Evolutionary conservation across 2,888 invertebrate genomes (phyloP).

Genomic region (Aspidapion aeneum): DNA sequence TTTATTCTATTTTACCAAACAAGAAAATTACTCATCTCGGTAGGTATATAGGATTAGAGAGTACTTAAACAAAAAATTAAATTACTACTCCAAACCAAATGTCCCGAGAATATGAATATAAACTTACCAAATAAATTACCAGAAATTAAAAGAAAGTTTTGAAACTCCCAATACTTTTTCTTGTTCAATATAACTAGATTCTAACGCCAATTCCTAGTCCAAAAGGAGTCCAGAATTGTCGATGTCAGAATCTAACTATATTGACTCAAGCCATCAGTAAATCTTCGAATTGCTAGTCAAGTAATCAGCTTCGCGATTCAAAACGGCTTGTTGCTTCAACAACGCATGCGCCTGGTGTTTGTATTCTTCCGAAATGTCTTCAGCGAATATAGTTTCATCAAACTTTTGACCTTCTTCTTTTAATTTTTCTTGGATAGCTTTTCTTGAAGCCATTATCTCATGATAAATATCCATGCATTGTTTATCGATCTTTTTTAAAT

Average conservation of each 20-base stretch:
- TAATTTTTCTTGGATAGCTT: slow-evolving; percentile 59
- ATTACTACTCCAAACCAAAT: too few species aligned
- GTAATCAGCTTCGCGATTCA: slow-evolving; percentile 32
- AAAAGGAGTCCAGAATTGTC: too few species aligned
- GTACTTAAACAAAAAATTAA: too few species aligned
- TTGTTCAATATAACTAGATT: too few species aligned
- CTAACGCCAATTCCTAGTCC: too few species aligned
- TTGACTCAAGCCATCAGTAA: slow-evolving; percentile 33
- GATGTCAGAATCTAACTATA: slow-evolving; percentile 24
- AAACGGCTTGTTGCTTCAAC: slow-evolving; percentile 40
- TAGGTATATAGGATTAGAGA: too few species aligned
- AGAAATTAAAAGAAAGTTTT: too few species aligned
- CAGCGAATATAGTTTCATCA: slow-evolving; percentile 34
- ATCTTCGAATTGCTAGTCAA: slow-evolving; percentile 32
- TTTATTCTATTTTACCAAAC: too few species aligned
- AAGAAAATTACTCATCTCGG: too few species aligned
- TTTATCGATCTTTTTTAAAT: slow-evolving; percentile 44
- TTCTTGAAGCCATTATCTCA: slow-evolving; percentile 75
- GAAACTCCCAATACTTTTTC: too few species aligned
- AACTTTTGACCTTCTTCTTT: slow-evolving; percentile 41
- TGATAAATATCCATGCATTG: slow-evolving; percentile 79
- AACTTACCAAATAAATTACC: too few species aligned
- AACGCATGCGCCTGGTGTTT: slow-evolving; percentile 41
- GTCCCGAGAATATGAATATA: too few species aligned
- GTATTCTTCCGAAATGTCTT: slow-evolving; percentile 37